Conservation (phyloP, 37 sponge, comb jelly and placozoan species). For the Hexactinellida sp. region DNA sequence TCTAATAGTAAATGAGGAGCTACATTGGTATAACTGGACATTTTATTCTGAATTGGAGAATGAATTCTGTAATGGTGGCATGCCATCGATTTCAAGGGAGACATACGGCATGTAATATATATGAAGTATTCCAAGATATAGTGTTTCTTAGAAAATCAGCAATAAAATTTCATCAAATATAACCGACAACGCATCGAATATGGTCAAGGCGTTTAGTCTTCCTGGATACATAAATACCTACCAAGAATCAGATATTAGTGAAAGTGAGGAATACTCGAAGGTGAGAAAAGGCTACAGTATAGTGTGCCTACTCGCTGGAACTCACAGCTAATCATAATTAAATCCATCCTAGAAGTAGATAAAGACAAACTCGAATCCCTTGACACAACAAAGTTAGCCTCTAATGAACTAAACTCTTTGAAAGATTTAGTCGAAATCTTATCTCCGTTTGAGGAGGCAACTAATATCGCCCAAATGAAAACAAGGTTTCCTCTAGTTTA, state of each 20-base stretch:
- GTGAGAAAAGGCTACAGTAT: neutral
- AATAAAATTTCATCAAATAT: constrained; percentile 18
- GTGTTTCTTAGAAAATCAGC: neutral
- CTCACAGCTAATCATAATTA: no score
- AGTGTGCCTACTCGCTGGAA: neutral
- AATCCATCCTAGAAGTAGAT: no score
- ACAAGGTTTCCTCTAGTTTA: neutral
- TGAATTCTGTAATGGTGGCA: constrained; percentile 14
- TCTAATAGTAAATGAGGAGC: constrained; percentile 9
- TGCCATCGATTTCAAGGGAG: constrained; percentile 13
- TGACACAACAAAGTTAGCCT: neutral
- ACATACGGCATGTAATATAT: constrained; percentile 17
- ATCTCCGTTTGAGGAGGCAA: constrained; percentile 10
- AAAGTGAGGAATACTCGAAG: constrained; percentile 9
- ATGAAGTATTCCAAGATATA: neutral
- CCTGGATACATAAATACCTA: constrained; percentile 14
- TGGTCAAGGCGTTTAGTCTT: constrained; percentile 12
- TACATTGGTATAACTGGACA: constrained; percentile 1
- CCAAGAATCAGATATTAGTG: neutral
- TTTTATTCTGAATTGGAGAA: neutral
- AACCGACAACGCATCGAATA: neutral
- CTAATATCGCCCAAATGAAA: neutral
- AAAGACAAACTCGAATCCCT: no score
- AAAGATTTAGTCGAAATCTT: constrained; percentile 3
- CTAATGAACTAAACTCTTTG: neutral